phyloP scores from a whole-genome alignment of 2,113 vertebrate genomes.

The Poeciliopsis prolifica region DNA sequence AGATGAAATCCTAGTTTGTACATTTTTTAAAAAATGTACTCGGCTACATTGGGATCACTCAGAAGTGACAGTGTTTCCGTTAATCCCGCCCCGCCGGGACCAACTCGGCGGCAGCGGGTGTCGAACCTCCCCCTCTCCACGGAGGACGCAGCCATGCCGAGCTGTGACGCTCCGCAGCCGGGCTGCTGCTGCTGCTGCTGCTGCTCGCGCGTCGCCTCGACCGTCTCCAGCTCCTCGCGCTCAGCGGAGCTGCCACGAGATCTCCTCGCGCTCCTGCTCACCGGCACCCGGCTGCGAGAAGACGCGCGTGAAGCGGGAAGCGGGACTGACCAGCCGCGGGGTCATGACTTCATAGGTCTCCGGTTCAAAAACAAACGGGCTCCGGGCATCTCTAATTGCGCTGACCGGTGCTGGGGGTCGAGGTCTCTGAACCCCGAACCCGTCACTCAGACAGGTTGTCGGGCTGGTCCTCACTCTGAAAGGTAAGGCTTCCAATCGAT shows the following conservation, averaged over 20 bases:
- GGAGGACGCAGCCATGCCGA: constrained; percentile 47
- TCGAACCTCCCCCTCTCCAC: constrained; percentile 43
- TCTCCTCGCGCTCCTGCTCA: constrained; percentile 38
- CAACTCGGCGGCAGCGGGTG: constrained; percentile 10
- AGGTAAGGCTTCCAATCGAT: constrained; percentile 40
- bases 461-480: constrained; percentile 13
- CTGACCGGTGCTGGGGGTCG: constrained; percentile 23
- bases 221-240: constrained; percentile 18
- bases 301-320: constrained; percentile 6
- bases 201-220: constrained; percentile 29
- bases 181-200: constrained; percentile 4
- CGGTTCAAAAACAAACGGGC: constrained; percentile 21
- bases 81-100: constrained; percentile 30
- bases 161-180: constrained; percentile 38
- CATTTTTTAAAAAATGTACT: not conserved
- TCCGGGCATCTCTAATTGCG: constrained; percentile 16
- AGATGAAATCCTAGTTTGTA: not conserved
- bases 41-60: not conserved
- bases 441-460: constrained; percentile 46
- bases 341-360: constrained; percentile 54
- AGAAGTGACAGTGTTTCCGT: not conserved
- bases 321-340: constrained; percentile 16
- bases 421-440: constrained; percentile 11
- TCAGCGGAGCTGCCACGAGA: constrained; percentile 43
- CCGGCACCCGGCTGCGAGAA: constrained; percentile 38